Conservation (phyloP, 37 sponge, comb jelly and placozoan species). For the Haliclona indistincta region DNA sequence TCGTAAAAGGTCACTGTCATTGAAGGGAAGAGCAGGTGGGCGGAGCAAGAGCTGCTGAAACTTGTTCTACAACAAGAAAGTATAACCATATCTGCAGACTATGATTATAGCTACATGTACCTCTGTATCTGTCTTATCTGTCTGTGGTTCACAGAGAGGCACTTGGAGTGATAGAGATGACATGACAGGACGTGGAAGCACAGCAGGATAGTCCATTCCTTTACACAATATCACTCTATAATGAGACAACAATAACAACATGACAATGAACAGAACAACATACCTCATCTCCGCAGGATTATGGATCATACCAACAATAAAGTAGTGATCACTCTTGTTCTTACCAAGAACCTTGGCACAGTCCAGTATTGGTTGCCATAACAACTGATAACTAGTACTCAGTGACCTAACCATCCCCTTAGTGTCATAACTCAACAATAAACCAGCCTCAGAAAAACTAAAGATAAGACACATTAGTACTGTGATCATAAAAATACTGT, state of each 20-base stretch:
- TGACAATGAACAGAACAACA: background rate
- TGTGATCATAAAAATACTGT: background rate
- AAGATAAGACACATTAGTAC: background rate
- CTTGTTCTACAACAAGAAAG: background rate
- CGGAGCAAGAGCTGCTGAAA: constrained; percentile 16
- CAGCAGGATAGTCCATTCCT: constrained; percentile 61
- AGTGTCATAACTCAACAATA: constrained; percentile 52
- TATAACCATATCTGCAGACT: background rate
- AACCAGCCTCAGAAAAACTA: constrained; percentile 66
- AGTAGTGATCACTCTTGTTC: constrained; percentile 68
- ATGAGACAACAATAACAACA: background rate
- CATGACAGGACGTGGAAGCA: constrained; percentile 81
- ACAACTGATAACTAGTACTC: constrained; percentile 24
- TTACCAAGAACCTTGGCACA: constrained; percentile 31
- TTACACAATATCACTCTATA: constrained; percentile 77
- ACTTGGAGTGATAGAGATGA: constrained; percentile 45
- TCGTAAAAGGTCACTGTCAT: constrained; percentile 1
- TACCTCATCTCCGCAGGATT: constrained; percentile 71
- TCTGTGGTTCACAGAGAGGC: constrained; percentile 68
- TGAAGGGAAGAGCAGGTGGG: background rate
- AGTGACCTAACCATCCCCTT: constrained; percentile 68
- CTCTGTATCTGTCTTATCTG: constrained; percentile 69
- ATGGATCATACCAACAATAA: constrained; percentile 73
- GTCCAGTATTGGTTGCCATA: constrained; percentile 75
- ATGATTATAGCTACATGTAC: constrained; percentile 21